Evolutionary conservation across 2,888 invertebrate species (phyloP).

Genomic region (Tipula confusa): DNA sequence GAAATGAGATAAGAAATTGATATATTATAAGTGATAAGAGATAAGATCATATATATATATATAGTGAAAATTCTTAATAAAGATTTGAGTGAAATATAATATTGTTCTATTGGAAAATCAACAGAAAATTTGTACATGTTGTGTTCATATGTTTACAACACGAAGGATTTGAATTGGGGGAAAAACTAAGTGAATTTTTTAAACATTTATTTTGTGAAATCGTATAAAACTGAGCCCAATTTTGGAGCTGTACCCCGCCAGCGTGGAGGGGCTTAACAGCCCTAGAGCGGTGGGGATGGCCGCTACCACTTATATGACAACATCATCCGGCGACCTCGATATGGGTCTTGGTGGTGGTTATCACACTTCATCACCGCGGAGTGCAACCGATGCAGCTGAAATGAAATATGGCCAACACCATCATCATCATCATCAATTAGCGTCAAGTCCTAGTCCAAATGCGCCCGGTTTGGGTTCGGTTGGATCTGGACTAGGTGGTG

Average conservation of each 20-base stretch:
- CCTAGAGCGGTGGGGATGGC: slow-evolving; percentile 82
- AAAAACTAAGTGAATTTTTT: slow-evolving; percentile 37
- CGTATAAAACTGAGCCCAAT: slow-evolving; percentile 52
- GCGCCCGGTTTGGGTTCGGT: slow-evolving; percentile 42
- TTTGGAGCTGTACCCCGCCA: slow-evolving; percentile 53
- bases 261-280: slow-evolving; percentile 53
- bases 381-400: slow-evolving; percentile 81
- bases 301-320: slow-evolving; percentile 93
- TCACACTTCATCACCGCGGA: slow-evolving; percentile 73
- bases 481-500: slow-evolving; percentile 45
- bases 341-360: slow-evolving; percentile 74
- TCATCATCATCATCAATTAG: slow-evolving; percentile 75
- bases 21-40: not conserved
- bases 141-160: not conserved
- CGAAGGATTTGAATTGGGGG: not conserved
- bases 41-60: not conserved
- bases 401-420: slow-evolving; percentile 91
- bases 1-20: not conserved
- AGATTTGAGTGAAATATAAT: not conserved
- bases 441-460: slow-evolving; percentile 62
- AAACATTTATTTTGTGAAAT: slow-evolving; percentile 41
- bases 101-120: not conserved
- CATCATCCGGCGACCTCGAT: slow-evolving; percentile 75
- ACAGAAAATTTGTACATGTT: not conserved
- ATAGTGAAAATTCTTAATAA: not conserved